These are phyloP conservation scores for Pelecanus crispus DNA, from an alignment of 2,113 vertebrate species.

Conservation along the genomic window DNA sequence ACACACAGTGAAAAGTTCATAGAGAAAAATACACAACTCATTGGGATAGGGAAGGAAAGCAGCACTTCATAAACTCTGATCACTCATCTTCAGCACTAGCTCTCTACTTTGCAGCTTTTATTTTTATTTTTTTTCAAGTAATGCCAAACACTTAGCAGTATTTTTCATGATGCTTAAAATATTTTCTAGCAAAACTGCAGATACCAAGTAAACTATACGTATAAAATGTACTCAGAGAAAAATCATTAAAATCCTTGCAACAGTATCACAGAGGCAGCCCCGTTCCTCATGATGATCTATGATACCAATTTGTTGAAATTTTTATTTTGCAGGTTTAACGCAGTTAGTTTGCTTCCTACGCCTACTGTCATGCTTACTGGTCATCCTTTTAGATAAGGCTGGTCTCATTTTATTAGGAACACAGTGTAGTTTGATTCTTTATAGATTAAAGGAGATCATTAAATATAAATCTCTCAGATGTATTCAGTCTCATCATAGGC, in stretches of 20 bases:
- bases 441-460: constrained; percentile 49
- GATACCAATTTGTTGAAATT: constrained; percentile 23
- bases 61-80: background rate
- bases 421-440: background rate
- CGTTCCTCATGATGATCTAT: constrained; percentile 41
- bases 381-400: constrained; percentile 27
- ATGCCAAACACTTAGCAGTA: background rate
- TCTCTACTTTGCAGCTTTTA: background rate
- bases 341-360: constrained; percentile 11
- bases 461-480: constrained; percentile 36
- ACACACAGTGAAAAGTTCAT: background rate
- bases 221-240: background rate
- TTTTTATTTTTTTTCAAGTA: background rate
- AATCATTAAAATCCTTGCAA: background rate
- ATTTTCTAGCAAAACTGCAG: background rate
- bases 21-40: background rate
- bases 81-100: background rate
- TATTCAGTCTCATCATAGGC: background rate
- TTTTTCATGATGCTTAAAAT: background rate
- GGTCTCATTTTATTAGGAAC: constrained; percentile 44
- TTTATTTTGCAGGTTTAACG: constrained; percentile 56
- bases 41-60: background rate
- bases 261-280: background rate
- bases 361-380: background rate
- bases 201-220: background rate